Evolutionary conservation across 2,797 vertebrate genomes (phyloP).

Genomic region (Sebastes hubbsi): DNA sequence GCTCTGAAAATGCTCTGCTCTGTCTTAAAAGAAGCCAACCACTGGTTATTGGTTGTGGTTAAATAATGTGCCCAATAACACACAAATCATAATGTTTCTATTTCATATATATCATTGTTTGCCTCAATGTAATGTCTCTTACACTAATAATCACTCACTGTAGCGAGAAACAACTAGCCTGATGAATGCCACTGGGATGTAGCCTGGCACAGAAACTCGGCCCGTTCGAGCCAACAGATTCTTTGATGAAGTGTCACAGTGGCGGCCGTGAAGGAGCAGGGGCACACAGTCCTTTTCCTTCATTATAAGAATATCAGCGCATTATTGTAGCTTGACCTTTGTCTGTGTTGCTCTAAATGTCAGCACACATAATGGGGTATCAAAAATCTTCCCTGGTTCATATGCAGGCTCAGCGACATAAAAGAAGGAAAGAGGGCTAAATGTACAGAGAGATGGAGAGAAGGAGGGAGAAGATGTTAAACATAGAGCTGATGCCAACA

Average conservation of each 20-base stretch:
- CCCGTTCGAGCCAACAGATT: background rate
- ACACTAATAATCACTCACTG: background rate
- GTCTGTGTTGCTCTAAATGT: conserved; percentile 58
- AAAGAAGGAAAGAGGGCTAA: background rate
- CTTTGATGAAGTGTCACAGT: conserved; percentile 9
- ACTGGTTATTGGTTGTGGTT: background rate
- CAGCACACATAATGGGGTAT: conserved; percentile 47
- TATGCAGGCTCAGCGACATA: conserved; percentile 2
- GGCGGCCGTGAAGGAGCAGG: background rate
- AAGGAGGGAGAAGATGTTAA: background rate
- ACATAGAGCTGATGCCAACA: conserved; percentile 10
- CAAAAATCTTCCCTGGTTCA: conserved; percentile 29
- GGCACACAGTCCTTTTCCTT: background rate
- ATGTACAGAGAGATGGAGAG: background rate
- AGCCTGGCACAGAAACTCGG: background rate
- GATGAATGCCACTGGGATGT: background rate
- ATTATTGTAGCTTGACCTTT: conserved; percentile 65
- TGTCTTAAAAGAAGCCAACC: background rate
- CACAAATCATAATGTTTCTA: background rate
- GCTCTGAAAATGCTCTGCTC: background rate
- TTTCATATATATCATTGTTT: background rate
- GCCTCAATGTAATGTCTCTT: background rate
- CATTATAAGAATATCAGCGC: conserved; percentile 32
- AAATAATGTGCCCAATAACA: background rate
- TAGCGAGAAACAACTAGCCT: background rate